phyloP scores from a whole-genome alignment of 2,888 invertebrate genomes.

The Leuctra nigra region DNA sequence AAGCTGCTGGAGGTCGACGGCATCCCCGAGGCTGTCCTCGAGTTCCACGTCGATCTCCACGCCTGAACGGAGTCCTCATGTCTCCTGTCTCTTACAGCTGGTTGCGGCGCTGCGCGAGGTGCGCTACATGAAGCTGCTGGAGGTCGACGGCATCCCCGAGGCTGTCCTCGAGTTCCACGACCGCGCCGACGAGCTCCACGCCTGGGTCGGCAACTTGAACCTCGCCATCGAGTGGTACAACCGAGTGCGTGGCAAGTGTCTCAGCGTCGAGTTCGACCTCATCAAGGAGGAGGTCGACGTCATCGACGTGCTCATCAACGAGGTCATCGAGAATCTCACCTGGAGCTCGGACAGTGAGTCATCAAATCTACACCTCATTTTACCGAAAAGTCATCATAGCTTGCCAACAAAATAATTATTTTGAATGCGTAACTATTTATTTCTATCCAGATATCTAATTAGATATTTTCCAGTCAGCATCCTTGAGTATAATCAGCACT shows the following conservation, averaged over 20 bases:
- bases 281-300: conserved; percentile 65
- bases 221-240: conserved; percentile 53
- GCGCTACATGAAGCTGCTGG: conserved; percentile 64
- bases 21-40: conserved; percentile 53
- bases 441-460: no score
- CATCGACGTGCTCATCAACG: conserved; percentile 63
- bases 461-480: no score
- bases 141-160: conserved; percentile 53
- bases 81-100: conserved; percentile 45
- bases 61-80: no score
- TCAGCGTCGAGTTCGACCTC: conserved; percentile 69
- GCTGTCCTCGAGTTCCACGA: conserved; percentile 58
- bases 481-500: no score
- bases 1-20: conserved; percentile 57
- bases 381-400: no score
- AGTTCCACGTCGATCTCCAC: no score
- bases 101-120: conserved; percentile 72
- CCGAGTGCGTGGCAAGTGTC: conserved; percentile 62
- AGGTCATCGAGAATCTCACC: conserved; percentile 60
- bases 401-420: no score
- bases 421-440: no score
- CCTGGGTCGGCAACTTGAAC: conserved; percentile 35
- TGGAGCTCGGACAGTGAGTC: conserved; percentile 75
- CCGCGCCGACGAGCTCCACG: conserved; percentile 60
- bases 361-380: no score